phyloP scores from a whole-genome alignment of 1,140 invertebrate species.

The Manduca sexta region DNA sequence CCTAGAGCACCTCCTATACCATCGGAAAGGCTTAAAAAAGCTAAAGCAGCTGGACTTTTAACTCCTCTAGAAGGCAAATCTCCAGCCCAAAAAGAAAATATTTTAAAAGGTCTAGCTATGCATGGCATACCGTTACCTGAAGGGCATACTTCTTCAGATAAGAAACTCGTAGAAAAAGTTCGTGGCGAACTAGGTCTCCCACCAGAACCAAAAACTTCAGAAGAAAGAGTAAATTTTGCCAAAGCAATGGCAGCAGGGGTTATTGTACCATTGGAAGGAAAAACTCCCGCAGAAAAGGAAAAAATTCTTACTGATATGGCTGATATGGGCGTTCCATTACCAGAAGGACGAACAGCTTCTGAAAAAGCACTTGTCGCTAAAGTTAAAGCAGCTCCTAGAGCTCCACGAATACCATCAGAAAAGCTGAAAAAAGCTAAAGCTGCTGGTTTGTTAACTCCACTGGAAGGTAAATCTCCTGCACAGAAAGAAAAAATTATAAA shows the following conservation, averaged over 20 bases:
- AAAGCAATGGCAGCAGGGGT: constrained; percentile 20
- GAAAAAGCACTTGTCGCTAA: constrained; percentile 19
- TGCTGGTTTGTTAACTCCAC: constrained; percentile 6
- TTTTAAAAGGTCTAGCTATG: constrained; percentile 21
- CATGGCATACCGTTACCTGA: constrained; percentile 31
- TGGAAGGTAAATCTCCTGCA: constrained; percentile 17
- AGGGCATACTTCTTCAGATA: constrained; percentile 27
- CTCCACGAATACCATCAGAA: background rate
- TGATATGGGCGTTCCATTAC: constrained; percentile 10
- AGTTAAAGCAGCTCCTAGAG: constrained; percentile 1
- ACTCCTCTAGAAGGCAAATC: constrained; percentile 30
- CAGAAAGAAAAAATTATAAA: constrained; percentile 24
- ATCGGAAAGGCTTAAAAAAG: constrained; percentile 6
- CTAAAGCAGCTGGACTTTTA: constrained; percentile 13
- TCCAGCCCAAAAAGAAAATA: constrained; percentile 31
- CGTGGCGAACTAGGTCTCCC: constrained; percentile 12
- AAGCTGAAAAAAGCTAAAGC: constrained; percentile 13
- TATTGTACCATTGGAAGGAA: constrained; percentile 15
- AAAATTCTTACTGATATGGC: constrained; percentile 14
- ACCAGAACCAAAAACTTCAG: constrained; percentile 19
- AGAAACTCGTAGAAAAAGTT: constrained; percentile 10
- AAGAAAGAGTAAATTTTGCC: constrained; percentile 18
- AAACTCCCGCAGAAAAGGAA: constrained; percentile 12
- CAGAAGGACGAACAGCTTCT: constrained; percentile 20
- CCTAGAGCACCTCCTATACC: background rate